phyloP scores from a whole-genome alignment of 2,888 invertebrate species.

The Agriopis leucophaearia region DNA sequence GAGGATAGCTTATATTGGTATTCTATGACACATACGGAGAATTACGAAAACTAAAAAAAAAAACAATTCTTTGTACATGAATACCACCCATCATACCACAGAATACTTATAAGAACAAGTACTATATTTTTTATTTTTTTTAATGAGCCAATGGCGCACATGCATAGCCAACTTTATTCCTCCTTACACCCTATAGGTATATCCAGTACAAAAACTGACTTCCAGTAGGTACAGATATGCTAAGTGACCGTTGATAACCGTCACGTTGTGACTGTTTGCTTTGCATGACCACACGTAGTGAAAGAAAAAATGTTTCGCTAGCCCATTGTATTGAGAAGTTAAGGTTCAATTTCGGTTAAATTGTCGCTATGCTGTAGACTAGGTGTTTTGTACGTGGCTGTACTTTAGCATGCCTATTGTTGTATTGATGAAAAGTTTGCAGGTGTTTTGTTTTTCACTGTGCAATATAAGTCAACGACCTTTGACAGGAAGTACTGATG shows the following conservation, averaged over 20 bases:
- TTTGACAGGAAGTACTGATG: neutral
- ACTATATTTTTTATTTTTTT: too few relatives aligned
- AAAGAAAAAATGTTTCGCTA: conserved; percentile 34
- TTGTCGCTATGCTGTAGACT: neutral
- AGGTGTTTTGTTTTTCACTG: conserved; percentile 11
- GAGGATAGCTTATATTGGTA: too few relatives aligned
- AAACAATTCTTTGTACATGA: too few relatives aligned
- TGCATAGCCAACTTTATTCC: conserved; percentile 53
- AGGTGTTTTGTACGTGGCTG: conserved; percentile 12
- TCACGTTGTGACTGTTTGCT: conserved; percentile 62
- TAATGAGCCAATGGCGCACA: conserved; percentile 5
- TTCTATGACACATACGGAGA: too few relatives aligned
- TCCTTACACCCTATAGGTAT: conserved; percentile 65
- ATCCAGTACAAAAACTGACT: conserved; percentile 75
- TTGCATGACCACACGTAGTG: conserved; percentile 60
- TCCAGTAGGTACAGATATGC: conserved; percentile 72
- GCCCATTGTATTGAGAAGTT: conserved; percentile 18
- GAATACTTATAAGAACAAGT: too few relatives aligned
- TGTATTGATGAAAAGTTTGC: conserved; percentile 16
- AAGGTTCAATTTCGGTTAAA: conserved; percentile 14
- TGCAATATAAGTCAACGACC: neutral
- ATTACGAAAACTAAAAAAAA: too few relatives aligned
- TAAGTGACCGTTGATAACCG: conserved; percentile 81
- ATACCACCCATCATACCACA: too few relatives aligned
- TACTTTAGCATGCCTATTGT: conserved; percentile 18